Percentiles rank a stretch among this genome's conserved stretches.
phyloP scores from a whole-genome alignment of 1,140 invertebrate species.

The Condylostylus longicornis region DNA sequence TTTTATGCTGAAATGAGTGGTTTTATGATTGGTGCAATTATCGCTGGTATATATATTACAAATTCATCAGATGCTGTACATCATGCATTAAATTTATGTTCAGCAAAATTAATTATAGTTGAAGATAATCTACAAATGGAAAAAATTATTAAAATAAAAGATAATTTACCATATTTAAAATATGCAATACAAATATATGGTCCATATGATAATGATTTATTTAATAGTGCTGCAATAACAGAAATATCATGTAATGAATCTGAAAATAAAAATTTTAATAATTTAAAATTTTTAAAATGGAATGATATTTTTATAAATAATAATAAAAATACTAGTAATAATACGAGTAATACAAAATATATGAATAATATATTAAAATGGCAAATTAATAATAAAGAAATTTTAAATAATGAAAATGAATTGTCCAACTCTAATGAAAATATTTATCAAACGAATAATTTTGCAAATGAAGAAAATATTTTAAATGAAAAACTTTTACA shows the following conservation, averaged over 20 bases:
- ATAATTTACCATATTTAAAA: slow-evolving; percentile 54
- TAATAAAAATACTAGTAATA: too few relatives aligned
- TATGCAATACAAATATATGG: slow-evolving; percentile 76
- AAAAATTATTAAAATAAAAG: slow-evolving; percentile 55
- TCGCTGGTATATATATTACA: slow-evolving; percentile 75
- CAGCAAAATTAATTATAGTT: slow-evolving; percentile 68
- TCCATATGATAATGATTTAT: slow-evolving; percentile 16
- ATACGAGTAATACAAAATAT: too few relatives aligned
- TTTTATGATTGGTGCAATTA: slow-evolving; percentile 78
- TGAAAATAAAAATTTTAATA: slow-evolving; percentile 3
- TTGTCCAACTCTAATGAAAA: neutral
- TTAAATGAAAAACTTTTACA: slow-evolving; percentile 48
- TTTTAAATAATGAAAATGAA: too few relatives aligned
- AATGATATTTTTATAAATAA: too few relatives aligned
- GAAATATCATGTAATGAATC: slow-evolving; percentile 2
- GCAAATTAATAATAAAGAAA: too few relatives aligned
- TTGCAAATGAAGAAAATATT: slow-evolving; percentile 60
- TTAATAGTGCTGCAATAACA: too few relatives aligned
- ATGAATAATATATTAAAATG: too few relatives aligned
- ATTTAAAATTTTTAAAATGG: too few relatives aligned
- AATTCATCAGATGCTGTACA: slow-evolving; percentile 67
- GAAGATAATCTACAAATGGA: slow-evolving; percentile 70
- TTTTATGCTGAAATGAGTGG: slow-evolving; percentile 64
- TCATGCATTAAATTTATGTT: slow-evolving; percentile 51
- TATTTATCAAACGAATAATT: neutral